phyloP scores from a whole-genome alignment of 2,888 invertebrate species.

The Eupithecia tripunctaria region DNA sequence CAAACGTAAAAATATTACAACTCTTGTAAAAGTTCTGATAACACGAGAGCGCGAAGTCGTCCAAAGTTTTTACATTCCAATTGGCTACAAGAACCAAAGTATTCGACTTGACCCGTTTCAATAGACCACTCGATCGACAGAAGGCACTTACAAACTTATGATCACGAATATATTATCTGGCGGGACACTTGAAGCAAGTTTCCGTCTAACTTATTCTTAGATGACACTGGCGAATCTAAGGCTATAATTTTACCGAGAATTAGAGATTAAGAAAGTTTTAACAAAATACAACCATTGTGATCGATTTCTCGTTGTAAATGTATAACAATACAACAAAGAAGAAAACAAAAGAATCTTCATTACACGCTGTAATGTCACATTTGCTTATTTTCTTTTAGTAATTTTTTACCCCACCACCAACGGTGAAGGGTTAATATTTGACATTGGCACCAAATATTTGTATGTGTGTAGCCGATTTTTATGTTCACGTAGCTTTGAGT shows the following conservation, averaged over 20 bases:
- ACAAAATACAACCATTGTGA: not conserved
- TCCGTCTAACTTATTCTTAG: conserved; percentile 9
- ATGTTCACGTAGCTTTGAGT: too few species aligned
- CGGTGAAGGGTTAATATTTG: too few species aligned
- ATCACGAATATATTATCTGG: conserved; percentile 46
- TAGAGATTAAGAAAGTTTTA: too few species aligned
- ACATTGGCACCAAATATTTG: too few species aligned
- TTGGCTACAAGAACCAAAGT: conserved; percentile 34
- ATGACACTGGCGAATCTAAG: not conserved
- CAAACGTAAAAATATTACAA: not conserved
- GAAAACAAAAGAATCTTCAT: not conserved
- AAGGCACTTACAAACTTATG: conserved; percentile 43
- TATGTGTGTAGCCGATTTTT: too few species aligned
- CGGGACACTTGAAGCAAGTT: conserved; percentile 37
- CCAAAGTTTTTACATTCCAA: conserved; percentile 26
- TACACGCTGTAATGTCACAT: not conserved
- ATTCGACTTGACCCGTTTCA: conserved; percentile 31
- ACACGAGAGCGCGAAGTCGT: not conserved
- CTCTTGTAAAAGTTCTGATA: not conserved
- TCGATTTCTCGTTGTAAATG: not conserved
- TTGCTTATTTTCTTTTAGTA: not conserved
- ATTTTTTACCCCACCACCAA: too few species aligned
- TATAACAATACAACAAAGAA: not conserved
- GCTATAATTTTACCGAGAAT: too few species aligned
- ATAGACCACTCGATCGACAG: conserved; percentile 40